Percentiles rank a stretch among this genome's conserved stretches.
phyloP scores from a whole-genome alignment of 2,113 vertebrate species.

The Ptilonorhynchus violaceus region DNA sequence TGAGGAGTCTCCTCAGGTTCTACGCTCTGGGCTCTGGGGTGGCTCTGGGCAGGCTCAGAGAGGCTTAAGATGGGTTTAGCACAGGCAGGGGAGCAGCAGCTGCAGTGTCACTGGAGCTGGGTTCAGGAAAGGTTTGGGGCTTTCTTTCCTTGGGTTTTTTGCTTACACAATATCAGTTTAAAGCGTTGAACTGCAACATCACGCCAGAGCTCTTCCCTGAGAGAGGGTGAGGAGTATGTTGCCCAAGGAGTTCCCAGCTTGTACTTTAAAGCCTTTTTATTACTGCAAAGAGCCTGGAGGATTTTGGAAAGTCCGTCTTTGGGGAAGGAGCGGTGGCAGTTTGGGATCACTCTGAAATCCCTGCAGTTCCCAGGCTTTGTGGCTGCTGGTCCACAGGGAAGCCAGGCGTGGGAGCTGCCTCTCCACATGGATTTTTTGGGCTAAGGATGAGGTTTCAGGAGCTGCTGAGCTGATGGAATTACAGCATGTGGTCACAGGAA shows the following conservation, averaged over 20 bases:
- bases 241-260: background rate
- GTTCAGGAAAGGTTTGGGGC: background rate
- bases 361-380: accelerated
- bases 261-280: background rate
- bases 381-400: background rate
- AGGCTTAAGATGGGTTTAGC: background rate
- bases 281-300: background rate
- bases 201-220: accelerated
- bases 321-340: background rate
- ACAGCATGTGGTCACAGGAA: accelerated
- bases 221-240: background rate
- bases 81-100: no score
- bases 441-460: background rate
- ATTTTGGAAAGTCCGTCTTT: accelerated
- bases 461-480: background rate
- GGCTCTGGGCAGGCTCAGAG: background rate
- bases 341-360: background rate
- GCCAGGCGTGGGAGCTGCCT: background rate
- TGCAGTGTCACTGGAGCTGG: background rate
- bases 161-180: background rate
- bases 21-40: accelerated
- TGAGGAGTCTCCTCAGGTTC: background rate
- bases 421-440: background rate
- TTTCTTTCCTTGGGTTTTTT: background rate
- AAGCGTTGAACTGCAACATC: background rate